Conservation (phyloP, 2,797 vertebrate species). For the Nannoperca obscura region DNA sequence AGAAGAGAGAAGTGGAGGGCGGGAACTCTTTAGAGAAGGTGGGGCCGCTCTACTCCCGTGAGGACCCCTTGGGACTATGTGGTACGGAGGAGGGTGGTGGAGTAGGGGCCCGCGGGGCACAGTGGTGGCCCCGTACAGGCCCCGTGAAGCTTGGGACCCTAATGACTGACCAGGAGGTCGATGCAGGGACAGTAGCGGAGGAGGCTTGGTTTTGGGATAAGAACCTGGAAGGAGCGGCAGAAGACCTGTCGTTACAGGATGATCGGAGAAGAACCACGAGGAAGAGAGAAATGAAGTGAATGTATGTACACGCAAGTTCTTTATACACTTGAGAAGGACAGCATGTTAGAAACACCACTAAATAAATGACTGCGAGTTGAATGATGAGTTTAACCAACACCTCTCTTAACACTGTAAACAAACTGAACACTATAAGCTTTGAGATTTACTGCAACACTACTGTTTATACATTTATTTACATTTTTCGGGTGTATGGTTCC, state of each 20-base stretch:
- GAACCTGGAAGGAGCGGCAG: constrained; percentile 58
- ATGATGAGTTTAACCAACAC: background rate
- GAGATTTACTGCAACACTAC: background rate
- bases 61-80: constrained; percentile 58
- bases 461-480: background rate
- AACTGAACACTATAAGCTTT: background rate
- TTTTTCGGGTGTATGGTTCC: background rate
- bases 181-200: constrained; percentile 80
- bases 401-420: background rate
- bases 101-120: constrained; percentile 63
- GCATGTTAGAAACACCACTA: background rate
- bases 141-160: constrained; percentile 42
- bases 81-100: constrained; percentile 57
- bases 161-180: constrained; percentile 73
- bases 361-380: background rate
- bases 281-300: background rate
- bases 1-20: constrained; percentile 75
- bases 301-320: background rate
- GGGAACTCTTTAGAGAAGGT: constrained; percentile 74
- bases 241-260: background rate
- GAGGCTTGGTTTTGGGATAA: constrained; percentile 82
- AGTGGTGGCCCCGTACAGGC: constrained; percentile 43
- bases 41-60: constrained; percentile 66
- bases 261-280: background rate
- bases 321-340: background rate